Evolutionary conservation across 2,113 vertebrate species (phyloP).

Genomic region (Taurulus bubalis): DNA sequence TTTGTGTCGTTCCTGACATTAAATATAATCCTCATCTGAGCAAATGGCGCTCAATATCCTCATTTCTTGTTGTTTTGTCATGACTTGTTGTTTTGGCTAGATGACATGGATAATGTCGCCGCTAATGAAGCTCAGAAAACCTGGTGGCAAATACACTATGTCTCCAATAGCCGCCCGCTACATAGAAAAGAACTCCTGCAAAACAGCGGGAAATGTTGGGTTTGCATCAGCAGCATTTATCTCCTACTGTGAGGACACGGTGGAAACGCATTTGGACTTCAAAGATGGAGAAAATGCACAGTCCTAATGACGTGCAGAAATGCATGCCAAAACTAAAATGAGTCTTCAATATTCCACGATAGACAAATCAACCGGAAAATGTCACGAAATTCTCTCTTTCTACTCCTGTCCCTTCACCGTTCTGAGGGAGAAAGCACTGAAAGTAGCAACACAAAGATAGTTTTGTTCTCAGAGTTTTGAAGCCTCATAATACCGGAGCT

Average conservation of each 20-base stretch:
- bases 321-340: neutral
- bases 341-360: neutral
- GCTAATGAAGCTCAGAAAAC: neutral
- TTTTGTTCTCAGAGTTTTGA: neutral
- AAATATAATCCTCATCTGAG: neutral
- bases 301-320: neutral
- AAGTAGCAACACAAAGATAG: neutral
- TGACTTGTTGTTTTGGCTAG: constrained; percentile 1
- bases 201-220: neutral
- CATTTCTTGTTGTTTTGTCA: neutral
- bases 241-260: neutral
- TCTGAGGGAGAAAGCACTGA: neutral
- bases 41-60: neutral
- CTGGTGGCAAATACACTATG: neutral
- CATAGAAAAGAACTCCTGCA: neutral
- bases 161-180: neutral
- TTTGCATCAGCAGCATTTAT: neutral
- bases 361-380: neutral
- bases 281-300: constrained; percentile 1
- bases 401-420: neutral
- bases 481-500: neutral
- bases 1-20: neutral
- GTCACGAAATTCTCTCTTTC: neutral
- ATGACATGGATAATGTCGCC: neutral
- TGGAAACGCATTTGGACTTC: neutral